Percentiles rank a stretch among this genome's conserved stretches.
phyloP scores from a whole-genome alignment of 2,888 invertebrate species.

The Drosophila suboccidentalis region DNA sequence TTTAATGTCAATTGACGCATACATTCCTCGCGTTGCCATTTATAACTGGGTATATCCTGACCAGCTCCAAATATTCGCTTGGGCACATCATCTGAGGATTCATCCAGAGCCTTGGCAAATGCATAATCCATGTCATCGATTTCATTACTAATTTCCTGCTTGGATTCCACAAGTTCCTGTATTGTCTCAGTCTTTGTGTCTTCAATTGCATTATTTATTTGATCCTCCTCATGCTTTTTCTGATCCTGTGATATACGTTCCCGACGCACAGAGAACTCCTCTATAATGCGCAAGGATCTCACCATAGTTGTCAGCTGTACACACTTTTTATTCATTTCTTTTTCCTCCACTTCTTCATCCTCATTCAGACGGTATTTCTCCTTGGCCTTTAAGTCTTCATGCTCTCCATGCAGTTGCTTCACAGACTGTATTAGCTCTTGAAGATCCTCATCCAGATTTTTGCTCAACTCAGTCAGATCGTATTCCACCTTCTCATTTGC shows the following conservation, averaged over 20 bases:
- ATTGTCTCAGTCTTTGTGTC: neutral
- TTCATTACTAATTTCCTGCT: neutral
- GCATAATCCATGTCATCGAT: conserved; percentile 30
- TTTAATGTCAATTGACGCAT: conserved; percentile 47
- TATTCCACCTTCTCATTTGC: conserved; percentile 62
- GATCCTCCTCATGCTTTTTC: conserved; percentile 1
- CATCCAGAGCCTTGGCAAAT: conserved; percentile 57
- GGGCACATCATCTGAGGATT: conserved; percentile 60
- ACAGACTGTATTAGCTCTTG: conserved; percentile 49
- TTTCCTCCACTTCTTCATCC: conserved; percentile 40
- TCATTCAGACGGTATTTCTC: neutral
- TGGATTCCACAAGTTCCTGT: neutral
- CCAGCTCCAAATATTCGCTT: conserved; percentile 59
- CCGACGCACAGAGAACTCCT: conserved; percentile 46
- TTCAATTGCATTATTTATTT: neutral
- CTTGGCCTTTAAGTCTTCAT: neutral
- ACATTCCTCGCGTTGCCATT: conserved; percentile 58
- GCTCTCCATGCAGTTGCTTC: conserved; percentile 1
- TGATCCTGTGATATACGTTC: conserved; percentile 31
- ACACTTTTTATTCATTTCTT: conserved; percentile 24
- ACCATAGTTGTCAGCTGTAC: conserved; percentile 28
- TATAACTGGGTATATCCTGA: conserved; percentile 42
- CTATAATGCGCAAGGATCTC: conserved; percentile 43
- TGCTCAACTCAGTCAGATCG: conserved; percentile 67
- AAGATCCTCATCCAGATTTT: conserved; percentile 61